Conservation (phyloP, 2,888 invertebrate species). For the Sympetrum striolatum region DNA sequence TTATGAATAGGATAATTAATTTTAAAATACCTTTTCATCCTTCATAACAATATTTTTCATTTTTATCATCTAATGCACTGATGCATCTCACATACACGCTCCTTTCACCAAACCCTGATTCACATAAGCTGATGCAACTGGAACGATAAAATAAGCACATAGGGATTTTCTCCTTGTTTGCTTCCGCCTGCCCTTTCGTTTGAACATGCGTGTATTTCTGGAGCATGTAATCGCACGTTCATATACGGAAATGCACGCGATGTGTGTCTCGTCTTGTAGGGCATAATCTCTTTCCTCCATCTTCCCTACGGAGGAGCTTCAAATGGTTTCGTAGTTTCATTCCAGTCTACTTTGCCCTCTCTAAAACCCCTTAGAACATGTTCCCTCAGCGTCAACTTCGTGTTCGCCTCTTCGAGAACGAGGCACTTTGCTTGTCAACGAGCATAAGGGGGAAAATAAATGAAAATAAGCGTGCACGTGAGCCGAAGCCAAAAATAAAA, state of each 20-base stretch:
- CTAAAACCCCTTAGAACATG: background rate
- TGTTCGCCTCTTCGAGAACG: background rate
- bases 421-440: constrained; percentile 31
- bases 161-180: background rate
- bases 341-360: background rate
- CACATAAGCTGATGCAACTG: no score
- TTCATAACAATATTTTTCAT: no score
- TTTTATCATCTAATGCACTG: no score
- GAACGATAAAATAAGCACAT: no score
- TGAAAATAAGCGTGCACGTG: background rate
- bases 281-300: background rate
- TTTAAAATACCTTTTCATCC: no score
- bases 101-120: no score
- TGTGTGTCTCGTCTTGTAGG: background rate
- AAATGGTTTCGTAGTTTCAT: background rate
- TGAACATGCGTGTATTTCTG: background rate
- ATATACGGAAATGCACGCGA: background rate
- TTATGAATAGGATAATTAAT: no score
- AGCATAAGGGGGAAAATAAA: background rate
- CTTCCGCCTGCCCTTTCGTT: background rate
- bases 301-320: background rate
- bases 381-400: background rate
- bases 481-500: background rate
- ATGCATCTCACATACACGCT: no score
- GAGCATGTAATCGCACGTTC: background rate